Base-by-base conservation (phyloP, 2,888 invertebrate species). In the Drosophila longiperda region DNA sequence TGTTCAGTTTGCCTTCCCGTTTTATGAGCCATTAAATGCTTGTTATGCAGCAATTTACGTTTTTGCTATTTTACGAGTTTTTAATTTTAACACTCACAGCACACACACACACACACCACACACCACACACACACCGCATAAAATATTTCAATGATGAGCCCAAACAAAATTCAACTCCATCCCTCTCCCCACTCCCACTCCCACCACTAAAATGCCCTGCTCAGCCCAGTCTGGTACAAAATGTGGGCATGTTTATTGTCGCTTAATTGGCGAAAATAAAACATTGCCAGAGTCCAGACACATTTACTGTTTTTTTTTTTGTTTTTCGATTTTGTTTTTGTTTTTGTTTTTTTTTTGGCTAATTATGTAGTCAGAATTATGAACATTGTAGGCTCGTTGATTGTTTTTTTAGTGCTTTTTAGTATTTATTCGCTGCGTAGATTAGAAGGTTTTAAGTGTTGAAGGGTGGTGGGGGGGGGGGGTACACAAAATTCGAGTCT, bases 11-110 rank as follows among this genome's bases (percentile, higher is more conserved):
- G 55, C 49, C 58, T 42, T 61, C 53, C 59, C 57, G 69, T 77
- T 86, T 80, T 82, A 87, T 78, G 87, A 75, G 71, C 78, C 78
- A 84, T 86, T 80, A 86, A 86, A 89, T 84, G 72, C 87, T 89
- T 87, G 88, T 89, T 86, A 82, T 73, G 69, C 80, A 82, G 82
- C 78, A 89, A 84, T 87, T 86, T 82, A 76, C 65, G 80, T 83
- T 88, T 88, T 73, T 71, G 63, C 68, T 69, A 72, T 87, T 89
- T 86, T 87, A 89, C 81, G 86, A 86, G 89, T 84, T 80, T 84
- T 86, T 82, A 88, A 84, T 85, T 83, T 88, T 66, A 75, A 73
- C 88, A 82, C 82, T 68, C 78, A 59, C 66, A 72, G 70, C 64
- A 26, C 70, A 69, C 40, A 49, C 17, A 8, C 23, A 6, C 23